Conservation (phyloP, 2,797 vertebrate species). For the Phalloptychus januarius region DNA sequence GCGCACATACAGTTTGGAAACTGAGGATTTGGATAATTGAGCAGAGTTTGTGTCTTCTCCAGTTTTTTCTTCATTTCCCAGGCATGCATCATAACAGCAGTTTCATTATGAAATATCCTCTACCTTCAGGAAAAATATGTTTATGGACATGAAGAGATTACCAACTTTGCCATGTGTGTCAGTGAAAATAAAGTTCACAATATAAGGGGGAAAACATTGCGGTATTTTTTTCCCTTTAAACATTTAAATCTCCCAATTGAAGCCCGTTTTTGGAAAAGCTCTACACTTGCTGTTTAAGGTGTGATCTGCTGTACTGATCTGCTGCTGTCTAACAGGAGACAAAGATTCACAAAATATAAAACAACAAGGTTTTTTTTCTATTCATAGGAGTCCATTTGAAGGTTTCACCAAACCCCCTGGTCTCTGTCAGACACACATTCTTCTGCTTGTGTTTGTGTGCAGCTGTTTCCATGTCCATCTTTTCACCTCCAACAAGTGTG, state of each 20-base stretch:
- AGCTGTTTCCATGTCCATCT: constrained; percentile 45
- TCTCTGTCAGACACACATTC: constrained; percentile 49
- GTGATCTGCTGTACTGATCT: constrained; percentile 53
- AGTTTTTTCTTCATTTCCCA: neutral
- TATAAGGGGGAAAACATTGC: neutral
- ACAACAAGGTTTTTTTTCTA: constrained; percentile 53
- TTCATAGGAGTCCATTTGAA: constrained; percentile 65
- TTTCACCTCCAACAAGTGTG: constrained; percentile 25
- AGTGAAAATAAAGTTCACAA: neutral
- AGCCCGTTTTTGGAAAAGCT: constrained; percentile 16
- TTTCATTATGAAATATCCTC: neutral
- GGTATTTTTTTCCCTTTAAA: neutral
- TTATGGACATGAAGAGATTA: neutral
- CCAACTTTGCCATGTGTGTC: neutral
- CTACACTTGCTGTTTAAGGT: constrained; percentile 12
- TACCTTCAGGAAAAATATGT: neutral
- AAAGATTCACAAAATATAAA: constrained; percentile 51
- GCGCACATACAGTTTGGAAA: neutral
- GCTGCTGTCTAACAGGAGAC: constrained; percentile 63
- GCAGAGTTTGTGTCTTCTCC: neutral
- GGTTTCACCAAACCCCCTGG: constrained; percentile 18
- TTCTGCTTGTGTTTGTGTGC: constrained; percentile 26
- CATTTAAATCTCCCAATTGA: constrained; percentile 1
- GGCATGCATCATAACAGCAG: neutral
- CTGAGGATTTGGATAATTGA: neutral